Conservation (phyloP, 2,888 invertebrate genomes). For the Pterostichus niger region DNA sequence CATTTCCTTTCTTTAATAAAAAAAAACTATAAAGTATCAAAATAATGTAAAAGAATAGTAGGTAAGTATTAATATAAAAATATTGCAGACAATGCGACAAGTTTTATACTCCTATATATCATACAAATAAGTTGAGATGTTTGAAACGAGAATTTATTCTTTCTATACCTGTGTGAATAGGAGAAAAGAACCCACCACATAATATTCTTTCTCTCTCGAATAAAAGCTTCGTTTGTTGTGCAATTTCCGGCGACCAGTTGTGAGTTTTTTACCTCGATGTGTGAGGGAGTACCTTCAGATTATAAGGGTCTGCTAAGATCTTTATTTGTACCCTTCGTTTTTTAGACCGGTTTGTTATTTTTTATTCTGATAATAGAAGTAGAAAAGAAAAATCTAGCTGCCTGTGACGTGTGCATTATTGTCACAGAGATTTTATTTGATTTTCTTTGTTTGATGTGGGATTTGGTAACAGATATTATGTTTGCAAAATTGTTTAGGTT, state of each 20-base stretch:
- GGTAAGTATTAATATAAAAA: no score
- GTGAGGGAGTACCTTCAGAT: background rate
- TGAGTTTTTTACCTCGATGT: constrained; percentile 1
- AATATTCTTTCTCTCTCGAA: background rate
- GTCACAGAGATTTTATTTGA: background rate
- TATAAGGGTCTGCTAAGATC: background rate
- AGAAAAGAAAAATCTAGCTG: background rate
- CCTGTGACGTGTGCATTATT: background rate
- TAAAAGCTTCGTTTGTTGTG: background rate
- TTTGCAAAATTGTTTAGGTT: background rate
- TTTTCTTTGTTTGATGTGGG: background rate
- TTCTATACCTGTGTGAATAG: no score
- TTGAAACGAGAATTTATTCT: no score
- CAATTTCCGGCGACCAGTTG: background rate
- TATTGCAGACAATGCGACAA: no score
- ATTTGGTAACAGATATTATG: constrained; percentile 3
- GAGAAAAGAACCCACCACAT: no score
- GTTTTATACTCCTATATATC: no score
- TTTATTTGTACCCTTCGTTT: background rate
- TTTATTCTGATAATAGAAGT: constrained; percentile 1
- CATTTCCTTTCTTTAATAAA: no score
- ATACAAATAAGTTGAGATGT: no score
- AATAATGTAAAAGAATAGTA: no score
- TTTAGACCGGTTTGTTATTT: constrained; percentile 2
- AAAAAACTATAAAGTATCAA: no score